Evolutionary conservation across 2,888 invertebrate species (phyloP).

Genomic region (Serrognathus titanus): DNA sequence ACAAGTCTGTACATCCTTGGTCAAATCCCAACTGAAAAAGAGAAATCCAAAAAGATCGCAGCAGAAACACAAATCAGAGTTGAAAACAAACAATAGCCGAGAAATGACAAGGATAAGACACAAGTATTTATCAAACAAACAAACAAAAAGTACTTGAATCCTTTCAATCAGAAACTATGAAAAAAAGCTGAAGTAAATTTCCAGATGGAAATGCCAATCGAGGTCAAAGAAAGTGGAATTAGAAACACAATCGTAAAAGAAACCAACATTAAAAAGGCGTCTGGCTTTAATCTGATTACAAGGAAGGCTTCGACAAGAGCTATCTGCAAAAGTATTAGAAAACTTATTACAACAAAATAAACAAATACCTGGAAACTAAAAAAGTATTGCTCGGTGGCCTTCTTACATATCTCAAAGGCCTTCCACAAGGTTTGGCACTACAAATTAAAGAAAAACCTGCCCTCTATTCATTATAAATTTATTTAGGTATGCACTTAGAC

Average conservation of each 20-base stretch:
- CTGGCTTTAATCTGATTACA: neutral
- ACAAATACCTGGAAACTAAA: neutral
- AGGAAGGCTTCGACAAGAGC: neutral
- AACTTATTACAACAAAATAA: neutral
- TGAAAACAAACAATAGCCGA: neutral
- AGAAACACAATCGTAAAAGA: neutral
- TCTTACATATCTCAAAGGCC: neutral
- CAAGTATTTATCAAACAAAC: neutral
- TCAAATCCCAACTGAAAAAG: neutral
- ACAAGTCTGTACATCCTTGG: neutral
- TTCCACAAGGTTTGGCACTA: neutral
- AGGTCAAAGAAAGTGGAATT: neutral
- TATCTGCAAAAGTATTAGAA: neutral
- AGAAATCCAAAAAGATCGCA: neutral
- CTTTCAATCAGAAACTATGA: neutral
- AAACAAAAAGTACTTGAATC: too few species aligned
- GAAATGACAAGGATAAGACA: neutral
- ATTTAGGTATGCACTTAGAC: neutral
- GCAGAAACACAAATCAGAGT: neutral
- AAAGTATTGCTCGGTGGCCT: neutral
- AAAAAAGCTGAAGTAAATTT: neutral
- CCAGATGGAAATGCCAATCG: neutral
- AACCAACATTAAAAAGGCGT: neutral
- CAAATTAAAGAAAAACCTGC: neutral
- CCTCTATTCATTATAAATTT: neutral